phyloP scores from a whole-genome alignment of 2,113 vertebrate genomes.

The Tympanuchus pallidicinctus region DNA sequence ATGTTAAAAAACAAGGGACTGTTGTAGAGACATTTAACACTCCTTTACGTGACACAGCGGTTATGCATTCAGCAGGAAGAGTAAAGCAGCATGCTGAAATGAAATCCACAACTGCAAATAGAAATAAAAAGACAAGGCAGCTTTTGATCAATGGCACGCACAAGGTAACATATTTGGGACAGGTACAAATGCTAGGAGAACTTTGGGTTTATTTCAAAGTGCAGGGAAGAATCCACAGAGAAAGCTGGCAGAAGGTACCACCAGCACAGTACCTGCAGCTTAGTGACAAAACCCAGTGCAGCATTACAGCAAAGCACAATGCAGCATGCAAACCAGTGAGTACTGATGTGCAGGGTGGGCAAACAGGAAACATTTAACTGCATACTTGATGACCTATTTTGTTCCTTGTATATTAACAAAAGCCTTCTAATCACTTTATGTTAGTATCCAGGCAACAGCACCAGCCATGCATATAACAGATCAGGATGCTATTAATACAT shows the following conservation, averaged over 20 bases:
- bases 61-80: not conserved
- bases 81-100: not conserved
- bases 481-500: constrained; percentile 33
- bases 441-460: constrained; percentile 56
- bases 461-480: constrained; percentile 5
- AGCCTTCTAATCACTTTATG: constrained; percentile 33
- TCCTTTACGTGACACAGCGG: not conserved
- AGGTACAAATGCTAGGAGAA: not conserved
- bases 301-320: not conserved
- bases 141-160: not conserved
- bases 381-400: not conserved
- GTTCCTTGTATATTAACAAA: constrained; percentile 34
- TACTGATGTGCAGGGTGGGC: rapidly evolving
- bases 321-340: not conserved
- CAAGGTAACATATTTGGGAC: not conserved
- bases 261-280: not conserved
- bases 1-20: constrained; percentile 16
- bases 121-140: not conserved
- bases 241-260: not conserved
- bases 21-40: not conserved
- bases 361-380: not conserved
- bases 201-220: constrained; percentile 9
- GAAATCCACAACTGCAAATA: not conserved
- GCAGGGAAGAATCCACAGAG: not conserved
- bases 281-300: not conserved